Conservation (phyloP, 1,140 invertebrate species). For the Drosophila tani region DNA sequence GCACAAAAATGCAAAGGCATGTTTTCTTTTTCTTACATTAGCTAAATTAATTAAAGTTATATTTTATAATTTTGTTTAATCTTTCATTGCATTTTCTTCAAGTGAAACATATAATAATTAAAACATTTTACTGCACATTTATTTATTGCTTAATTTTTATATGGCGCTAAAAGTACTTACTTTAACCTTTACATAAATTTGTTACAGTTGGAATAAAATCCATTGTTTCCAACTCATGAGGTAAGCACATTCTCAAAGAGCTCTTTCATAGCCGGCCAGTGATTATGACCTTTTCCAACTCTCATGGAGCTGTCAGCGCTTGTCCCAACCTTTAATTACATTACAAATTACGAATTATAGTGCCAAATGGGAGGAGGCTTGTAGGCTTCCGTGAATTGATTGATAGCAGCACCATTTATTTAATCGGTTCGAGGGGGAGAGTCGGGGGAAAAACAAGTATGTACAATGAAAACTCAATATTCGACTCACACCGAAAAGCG, state of each 20-base stretch:
- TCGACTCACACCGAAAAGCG: conserved; percentile 5
- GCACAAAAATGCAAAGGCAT: not conserved
- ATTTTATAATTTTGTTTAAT: not conserved
- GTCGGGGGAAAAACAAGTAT: conserved; percentile 14
- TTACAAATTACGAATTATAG: conserved; percentile 27
- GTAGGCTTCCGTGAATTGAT: conserved; percentile 58
- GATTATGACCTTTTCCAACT: conserved; percentile 29
- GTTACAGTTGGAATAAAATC: conserved; percentile 10
- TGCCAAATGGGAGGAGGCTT: not conserved
- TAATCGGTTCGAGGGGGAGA: not conserved
- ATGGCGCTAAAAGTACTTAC: not conserved
- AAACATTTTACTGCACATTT: not conserved
- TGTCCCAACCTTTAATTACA: conserved; percentile 49
- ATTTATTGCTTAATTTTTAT: not conserved
- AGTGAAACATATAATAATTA: not conserved
- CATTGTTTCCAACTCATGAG: conserved; percentile 13
- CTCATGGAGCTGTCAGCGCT: conserved; percentile 39
- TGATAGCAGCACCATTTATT: conserved; percentile 59
- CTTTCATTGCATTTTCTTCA: too few relatives aligned
- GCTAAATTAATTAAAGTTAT: too few relatives aligned
- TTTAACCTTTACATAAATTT: conserved; percentile 12
- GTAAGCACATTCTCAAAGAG: conserved; percentile 15
- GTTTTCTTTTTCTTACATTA: conserved; percentile 21
- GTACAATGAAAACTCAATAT: conserved; percentile 25
- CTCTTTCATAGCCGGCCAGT: conserved; percentile 7